Evolutionary conservation across 2,113 vertebrate genomes (phyloP).

Genomic region (Malurus melanocephalus): DNA sequence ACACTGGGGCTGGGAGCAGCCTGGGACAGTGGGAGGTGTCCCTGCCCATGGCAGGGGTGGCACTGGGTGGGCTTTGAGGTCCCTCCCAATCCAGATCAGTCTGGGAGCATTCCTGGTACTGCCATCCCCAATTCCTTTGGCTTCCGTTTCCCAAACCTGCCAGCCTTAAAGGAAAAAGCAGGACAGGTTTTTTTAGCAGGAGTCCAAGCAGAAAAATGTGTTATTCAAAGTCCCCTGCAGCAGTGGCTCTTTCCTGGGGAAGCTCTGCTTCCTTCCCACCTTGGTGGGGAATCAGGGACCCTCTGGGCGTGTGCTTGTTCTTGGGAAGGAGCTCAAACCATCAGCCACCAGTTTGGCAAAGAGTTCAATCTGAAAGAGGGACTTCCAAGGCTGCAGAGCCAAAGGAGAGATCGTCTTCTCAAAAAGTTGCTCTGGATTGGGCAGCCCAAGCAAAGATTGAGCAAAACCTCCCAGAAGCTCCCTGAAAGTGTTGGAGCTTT

Average conservation of each 20-base stretch:
- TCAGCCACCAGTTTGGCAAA: background rate
- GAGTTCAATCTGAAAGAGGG: fast-evolving
- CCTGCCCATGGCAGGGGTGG: background rate
- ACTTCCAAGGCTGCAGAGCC: background rate
- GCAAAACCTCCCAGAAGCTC: background rate
- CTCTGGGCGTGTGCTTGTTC: fast-evolving
- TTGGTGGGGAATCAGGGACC: background rate
- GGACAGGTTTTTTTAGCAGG: background rate
- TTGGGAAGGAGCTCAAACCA: background rate
- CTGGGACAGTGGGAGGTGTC: background rate
- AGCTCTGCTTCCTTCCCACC: background rate
- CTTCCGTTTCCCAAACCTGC: background rate
- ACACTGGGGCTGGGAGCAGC: background rate
- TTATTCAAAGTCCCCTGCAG: background rate
- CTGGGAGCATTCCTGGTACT: background rate
- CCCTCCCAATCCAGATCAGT: fast-evolving
- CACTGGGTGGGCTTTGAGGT: fast-evolving
- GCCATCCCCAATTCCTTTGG: background rate
- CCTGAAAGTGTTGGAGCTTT: background rate
- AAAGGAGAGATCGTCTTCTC: background rate
- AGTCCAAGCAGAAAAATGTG: background rate
- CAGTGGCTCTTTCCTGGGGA: background rate
- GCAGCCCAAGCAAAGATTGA: background rate
- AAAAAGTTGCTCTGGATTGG: background rate
- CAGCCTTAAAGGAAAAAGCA: background rate